Conservation (phyloP, 2,113 vertebrate genomes). For the Apistogramma diplotaenia region DNA sequence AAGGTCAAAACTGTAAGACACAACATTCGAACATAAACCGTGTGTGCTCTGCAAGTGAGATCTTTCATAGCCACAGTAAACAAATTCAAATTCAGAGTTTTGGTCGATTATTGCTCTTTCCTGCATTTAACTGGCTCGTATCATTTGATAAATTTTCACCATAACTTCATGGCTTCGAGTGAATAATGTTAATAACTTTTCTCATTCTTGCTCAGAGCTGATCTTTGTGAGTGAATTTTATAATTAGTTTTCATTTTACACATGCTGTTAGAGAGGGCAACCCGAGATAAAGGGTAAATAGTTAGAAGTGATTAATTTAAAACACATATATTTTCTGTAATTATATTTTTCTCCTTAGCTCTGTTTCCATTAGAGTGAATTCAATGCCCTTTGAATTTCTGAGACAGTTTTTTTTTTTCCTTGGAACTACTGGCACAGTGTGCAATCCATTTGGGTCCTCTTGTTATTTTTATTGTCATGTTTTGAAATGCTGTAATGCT, state of each 20-base stretch:
- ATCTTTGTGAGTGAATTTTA: slow-evolving; percentile 23
- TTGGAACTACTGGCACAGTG: slow-evolving; percentile 51
- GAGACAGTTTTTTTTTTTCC: slow-evolving; percentile 18
- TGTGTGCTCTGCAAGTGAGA: not conserved
- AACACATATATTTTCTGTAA: slow-evolving; percentile 33
- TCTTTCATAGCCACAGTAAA: not conserved
- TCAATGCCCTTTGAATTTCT: slow-evolving; percentile 47
- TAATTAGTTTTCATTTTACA: slow-evolving; percentile 31
- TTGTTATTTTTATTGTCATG: slow-evolving; percentile 77
- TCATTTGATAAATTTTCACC: not conserved
- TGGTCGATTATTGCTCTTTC: not conserved
- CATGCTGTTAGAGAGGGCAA: not conserved
- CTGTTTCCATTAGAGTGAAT: slow-evolving; percentile 39
- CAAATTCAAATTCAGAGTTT: not conserved
- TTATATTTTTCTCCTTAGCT: slow-evolving; percentile 33
- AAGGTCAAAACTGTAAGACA: slow-evolving; percentile 46
- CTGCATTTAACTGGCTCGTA: not conserved
- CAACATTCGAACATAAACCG: not conserved
- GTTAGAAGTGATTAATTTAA: slow-evolving; percentile 36
- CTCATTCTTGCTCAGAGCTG: slow-evolving; percentile 4
- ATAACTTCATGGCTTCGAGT: not conserved
- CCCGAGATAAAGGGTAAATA: slow-evolving; percentile 12
- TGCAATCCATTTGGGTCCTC: slow-evolving; percentile 65
- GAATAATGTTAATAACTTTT: slow-evolving; percentile 22
- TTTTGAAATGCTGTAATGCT: slow-evolving; percentile 74